These are phyloP conservation scores for Notolepis coatsorum DNA, from an alignment of 2,797 vertebrate species.

Conservation along the genomic window DNA sequence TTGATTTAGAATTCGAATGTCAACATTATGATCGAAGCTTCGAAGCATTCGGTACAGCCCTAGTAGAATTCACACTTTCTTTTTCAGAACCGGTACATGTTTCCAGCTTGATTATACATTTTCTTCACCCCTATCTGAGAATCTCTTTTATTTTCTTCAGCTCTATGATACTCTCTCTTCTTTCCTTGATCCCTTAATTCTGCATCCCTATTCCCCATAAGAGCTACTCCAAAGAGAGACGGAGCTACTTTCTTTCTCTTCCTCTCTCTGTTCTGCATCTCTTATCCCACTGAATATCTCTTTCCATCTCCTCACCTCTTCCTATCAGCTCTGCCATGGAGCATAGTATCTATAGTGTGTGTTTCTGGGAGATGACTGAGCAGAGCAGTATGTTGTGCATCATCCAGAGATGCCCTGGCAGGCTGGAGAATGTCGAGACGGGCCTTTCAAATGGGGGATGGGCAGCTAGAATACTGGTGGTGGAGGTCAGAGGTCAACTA, in stretches of 20 bases:
- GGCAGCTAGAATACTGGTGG: slow-evolving; percentile 41
- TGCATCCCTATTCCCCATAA: slow-evolving; percentile 12
- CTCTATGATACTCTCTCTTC: slow-evolving; percentile 30
- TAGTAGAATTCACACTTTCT: no score
- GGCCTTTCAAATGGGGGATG: slow-evolving; percentile 52
- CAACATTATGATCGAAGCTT: no score
- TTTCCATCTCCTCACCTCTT: neutral
- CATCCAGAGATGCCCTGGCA: slow-evolving; percentile 64
- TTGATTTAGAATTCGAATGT: no score
- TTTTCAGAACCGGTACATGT: no score
- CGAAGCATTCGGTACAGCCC: no score
- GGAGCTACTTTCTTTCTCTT: slow-evolving; percentile 2
- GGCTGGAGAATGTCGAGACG: slow-evolving; percentile 64
- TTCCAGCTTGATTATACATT: no score
- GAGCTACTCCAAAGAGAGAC: no score
- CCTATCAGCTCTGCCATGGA: no score
- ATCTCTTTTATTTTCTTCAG: slow-evolving; percentile 21
- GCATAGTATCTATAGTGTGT: no score
- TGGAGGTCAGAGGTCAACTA: slow-evolving; percentile 58
- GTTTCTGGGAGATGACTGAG: slow-evolving; percentile 32
- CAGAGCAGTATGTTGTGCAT: slow-evolving; percentile 11
- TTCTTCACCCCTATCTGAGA: slow-evolving; percentile 17
- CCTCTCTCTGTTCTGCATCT: slow-evolving; percentile 5
- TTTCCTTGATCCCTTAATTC: slow-evolving; percentile 22
- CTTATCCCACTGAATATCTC: no score